Base-by-base conservation (phyloP, 2,888 invertebrate genomes). In the Drosophila subsilvestris region DNA sequence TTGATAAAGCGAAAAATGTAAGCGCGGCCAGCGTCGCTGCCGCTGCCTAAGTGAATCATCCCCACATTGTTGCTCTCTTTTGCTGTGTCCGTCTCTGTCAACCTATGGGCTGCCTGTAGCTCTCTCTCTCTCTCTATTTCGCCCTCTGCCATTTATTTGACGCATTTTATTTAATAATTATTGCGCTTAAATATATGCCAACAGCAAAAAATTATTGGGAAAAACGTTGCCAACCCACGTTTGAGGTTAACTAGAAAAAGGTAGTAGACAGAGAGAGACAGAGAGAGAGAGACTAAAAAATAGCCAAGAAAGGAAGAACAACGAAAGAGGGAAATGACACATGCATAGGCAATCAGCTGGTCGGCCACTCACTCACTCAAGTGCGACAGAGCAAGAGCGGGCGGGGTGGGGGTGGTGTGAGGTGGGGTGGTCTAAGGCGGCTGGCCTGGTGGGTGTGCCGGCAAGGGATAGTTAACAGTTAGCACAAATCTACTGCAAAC, bases 311-410 rank as follows among this genome's bases (percentile, higher is more conserved):
- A 45, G 53, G 32, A 49, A 48, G 53, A 54, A 32, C 32, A 32
- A 32, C 32, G 12, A 32, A 14, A 32, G 32, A 32, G 32, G 32
- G n/a, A 66, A 66, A 73, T 78, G 74, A 74, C 78, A 75, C 75
- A 83, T 76, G 76, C 62, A 76, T 53, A 57, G 51, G 51, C 61
- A 81, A 81, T 77, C 81, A 81, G 77, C 81, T 79, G 84, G 50
- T 55, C 42, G 37, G n/a, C n/a, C 37, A n/a, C 14, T n/a, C 37
- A 37, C 37, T 37, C 42, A 42, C 45, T 14, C 42, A n/a, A 27
- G n/a, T 27, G 12, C 14, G 12, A 17, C 12, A 10, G 20, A 20
- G 27, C 2, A 4, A 20, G 20, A 22, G 44, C 14, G 6, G 42
- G 27, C 32, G 44, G 47, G 53, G 43, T 20, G 50, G 50, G 57